Evolutionary conservation across 2,888 invertebrate genomes (phyloP), one percentile per base, ranked within the genome.

Genomic region (Tipula confusa): DNA sequence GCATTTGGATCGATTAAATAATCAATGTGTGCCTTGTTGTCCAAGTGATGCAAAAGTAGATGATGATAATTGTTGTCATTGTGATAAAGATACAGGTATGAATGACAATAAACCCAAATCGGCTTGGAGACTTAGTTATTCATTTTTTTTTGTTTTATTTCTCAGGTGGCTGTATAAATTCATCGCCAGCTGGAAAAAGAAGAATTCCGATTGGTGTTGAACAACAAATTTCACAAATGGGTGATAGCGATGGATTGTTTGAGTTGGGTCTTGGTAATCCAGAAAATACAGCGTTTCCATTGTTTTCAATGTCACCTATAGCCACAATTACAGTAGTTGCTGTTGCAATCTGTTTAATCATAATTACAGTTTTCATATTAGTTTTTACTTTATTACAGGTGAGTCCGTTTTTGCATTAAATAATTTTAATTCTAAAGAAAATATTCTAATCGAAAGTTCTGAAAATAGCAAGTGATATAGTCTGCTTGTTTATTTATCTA

Each of bases 21-120:
- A 93, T 87, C 94, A 94, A 88, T 95, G 95, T 87, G 94, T 95
- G 86, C 93, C 93, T 33, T 95, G 95, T 86, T 95, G 95, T 87
- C 89, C 92, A 0, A 91, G 92, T 82, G 91, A 91, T 83, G 89
- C 89, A 83, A 85, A 87, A 36, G 87, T 88, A 11, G 88, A 87
- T 38, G 89, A 90, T 84, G 90, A 91, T 6, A 93, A 93, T 43
- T 94, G 94, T 87, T 95, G 95, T 86, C 92, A 92, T 86, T 95
- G 95, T 87, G 92, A 94, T 87, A 91, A 92, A 31, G 93, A 93
- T 84, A 93, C 93, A 84, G 93, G 94, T 94, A 87, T 88, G 87
- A 89, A 87, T 88, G 87, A 89, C 82, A 83, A 82, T 31, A n/a
- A n/a, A n/a, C 11, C 4, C 28, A 43, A 7, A 2, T 13, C 6